A percentile compares a stretch with the other conserved stretches of the same genome.
Conservation (phyloP, 2,797 vertebrate genomes). For the Alosa sapidissima region DNA sequence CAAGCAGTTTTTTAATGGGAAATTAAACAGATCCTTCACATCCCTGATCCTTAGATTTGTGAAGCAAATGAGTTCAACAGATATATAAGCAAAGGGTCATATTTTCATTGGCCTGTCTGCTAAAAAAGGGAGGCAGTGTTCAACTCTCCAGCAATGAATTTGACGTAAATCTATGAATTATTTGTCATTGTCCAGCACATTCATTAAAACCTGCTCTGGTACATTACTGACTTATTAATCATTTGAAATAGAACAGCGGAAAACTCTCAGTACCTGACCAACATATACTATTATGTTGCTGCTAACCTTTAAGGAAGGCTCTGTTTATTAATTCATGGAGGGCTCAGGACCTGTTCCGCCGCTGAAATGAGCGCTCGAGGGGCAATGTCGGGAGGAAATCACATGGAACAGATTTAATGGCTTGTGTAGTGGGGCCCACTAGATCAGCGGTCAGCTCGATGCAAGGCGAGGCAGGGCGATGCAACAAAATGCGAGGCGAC, state of each 20-base stretch:
- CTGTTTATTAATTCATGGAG: slow-evolving; percentile 47
- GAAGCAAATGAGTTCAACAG: not conserved
- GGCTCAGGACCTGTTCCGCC: slow-evolving; percentile 12
- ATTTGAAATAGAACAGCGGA: not conserved
- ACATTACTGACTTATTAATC: slow-evolving; percentile 6
- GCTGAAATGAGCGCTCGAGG: slow-evolving; percentile 38
- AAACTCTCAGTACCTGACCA: slow-evolving; percentile 28
- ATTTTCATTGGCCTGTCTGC: not conserved
- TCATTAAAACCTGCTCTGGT: not conserved
- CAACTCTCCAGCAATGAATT: not conserved
- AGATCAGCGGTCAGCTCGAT: slow-evolving; percentile 18
- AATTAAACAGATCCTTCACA: too few species aligned
- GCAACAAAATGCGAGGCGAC: not conserved
- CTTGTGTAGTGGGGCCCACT: slow-evolving; percentile 31
- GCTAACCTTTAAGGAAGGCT: slow-evolving; percentile 21
- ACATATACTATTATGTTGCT: slow-evolving; percentile 24
- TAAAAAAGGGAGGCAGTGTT: not conserved
- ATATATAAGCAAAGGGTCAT: not conserved
- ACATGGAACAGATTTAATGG: slow-evolving; percentile 30
- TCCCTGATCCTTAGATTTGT: not conserved
- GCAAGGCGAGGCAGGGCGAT: slow-evolving; percentile 18
- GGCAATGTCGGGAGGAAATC: slow-evolving; percentile 30
- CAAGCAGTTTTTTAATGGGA: not conserved
- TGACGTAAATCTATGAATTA: not conserved
- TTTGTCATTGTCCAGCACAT: not conserved